Evolutionary conservation across 2,797 vertebrate species (phyloP), one percentile per base, ranked within the genome.

Genomic region (Synaphobranchus kaupii): DNA sequence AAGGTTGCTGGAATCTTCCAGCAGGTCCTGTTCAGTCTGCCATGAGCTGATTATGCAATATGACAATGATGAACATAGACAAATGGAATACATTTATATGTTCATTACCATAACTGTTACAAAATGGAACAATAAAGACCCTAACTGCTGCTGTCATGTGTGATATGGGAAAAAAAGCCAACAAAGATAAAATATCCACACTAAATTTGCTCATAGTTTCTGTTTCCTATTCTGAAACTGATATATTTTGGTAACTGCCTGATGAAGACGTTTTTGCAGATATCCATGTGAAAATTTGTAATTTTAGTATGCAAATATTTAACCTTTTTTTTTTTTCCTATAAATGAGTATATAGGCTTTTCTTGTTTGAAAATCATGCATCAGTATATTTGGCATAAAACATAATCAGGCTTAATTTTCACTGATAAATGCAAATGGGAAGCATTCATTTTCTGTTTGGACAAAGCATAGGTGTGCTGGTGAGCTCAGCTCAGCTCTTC

Each of bases 1-100:
- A 85, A 48, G 83, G 84, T 17, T 86, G 54, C 47, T 84, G 68
- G 80, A 86, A 84, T 86, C 60, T 84, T 50, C 52, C 83, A 85
- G 39, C 82, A 39, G 48, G 13, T 44, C 84, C 71, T 73, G 52
- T 56, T 66, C 50, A 82, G 56, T 25, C 60, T 22, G 84, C 73
- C 83, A 86, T 80, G 6, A 88, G 28, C 73, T 3, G 20, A 54
- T 87, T 88, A 89, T 87, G 52, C 39, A 88, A 86, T 60, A 31
- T 86, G 84, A 86, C 83, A 82, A 54, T 63, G 63, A 78, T 68
- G 84, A 83, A 83, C 31, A 84, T 88, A 52, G 84, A 83, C 88
- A 88, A 56, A 89, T 83, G 50, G 78, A 86, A 83, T 48, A 68
- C 58, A 78, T 84, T 52, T 83, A 83, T 83, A 54, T 10, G 5